phyloP scores from a whole-genome alignment of 1,140 invertebrate genomes.

The Trinorchestia longiramus region DNA sequence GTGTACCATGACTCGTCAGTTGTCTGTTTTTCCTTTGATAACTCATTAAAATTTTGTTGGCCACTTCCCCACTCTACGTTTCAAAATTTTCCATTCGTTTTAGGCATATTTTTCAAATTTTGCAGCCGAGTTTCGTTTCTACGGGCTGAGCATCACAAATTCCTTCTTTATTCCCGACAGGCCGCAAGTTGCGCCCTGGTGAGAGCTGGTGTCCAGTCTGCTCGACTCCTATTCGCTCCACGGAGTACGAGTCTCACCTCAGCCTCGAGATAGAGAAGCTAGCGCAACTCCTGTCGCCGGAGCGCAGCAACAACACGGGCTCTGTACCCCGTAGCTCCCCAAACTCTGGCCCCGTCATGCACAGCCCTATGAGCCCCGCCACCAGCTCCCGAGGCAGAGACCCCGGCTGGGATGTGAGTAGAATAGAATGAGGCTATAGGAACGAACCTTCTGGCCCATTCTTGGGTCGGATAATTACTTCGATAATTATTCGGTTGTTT shows the following conservation, averaged over 20 bases:
- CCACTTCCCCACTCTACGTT: background rate
- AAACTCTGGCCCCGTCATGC: slow-evolving; percentile 20
- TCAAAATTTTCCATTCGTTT: background rate
- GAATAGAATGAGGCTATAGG: background rate
- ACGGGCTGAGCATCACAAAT: background rate
- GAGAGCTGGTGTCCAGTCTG: slow-evolving; percentile 56
- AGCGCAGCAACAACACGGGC: background rate
- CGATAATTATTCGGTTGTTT: too few species aligned
- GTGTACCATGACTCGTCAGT: background rate
- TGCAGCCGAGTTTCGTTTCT: background rate
- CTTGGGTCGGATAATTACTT: too few species aligned
- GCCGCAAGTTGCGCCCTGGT: slow-evolving; percentile 50
- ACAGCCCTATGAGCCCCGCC: slow-evolving; percentile 18
- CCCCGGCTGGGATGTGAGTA: slow-evolving; percentile 56
- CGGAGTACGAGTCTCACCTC: slow-evolving; percentile 50
- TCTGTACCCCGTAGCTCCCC: slow-evolving; percentile 19
- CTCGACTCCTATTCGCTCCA: background rate
- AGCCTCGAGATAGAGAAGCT: slow-evolving; percentile 54
- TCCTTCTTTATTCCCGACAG: background rate
- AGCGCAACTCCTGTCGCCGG: slow-evolving; percentile 15
- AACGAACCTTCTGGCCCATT: too few species aligned
- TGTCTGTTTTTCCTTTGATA: background rate
- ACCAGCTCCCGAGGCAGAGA: slow-evolving; percentile 14
- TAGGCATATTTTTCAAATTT: background rate
- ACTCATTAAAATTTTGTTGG: background rate